Percentiles rank a stretch among this genome's conserved stretches.
Conservation (phyloP, 2,888 invertebrate genomes). For the Pasiphila rectangulata region DNA sequence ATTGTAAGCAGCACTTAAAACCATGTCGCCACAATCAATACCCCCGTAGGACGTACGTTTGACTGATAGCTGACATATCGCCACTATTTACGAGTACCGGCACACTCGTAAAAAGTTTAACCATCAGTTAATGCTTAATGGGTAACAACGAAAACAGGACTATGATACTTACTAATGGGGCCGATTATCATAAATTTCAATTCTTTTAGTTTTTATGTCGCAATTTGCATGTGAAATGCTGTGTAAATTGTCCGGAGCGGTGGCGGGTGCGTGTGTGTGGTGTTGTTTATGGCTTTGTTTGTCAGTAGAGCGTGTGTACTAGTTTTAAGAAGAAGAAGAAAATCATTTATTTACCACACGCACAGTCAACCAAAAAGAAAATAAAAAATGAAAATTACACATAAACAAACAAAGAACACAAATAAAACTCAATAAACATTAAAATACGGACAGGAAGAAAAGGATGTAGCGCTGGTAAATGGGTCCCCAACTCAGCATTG, state of each 20-base stretch:
- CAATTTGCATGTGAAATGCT: conserved; percentile 37
- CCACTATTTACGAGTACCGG: too few species aligned
- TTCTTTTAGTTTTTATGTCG: conserved; percentile 31
- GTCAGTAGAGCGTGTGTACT: too few species aligned
- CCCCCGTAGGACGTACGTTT: conserved; percentile 6
- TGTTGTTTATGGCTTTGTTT: not conserved
- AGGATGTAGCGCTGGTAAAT: too few species aligned
- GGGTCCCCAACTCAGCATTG: too few species aligned
- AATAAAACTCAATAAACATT: too few species aligned
- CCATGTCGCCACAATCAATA: conserved; percentile 21
- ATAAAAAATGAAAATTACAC: too few species aligned
- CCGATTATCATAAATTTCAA: conserved; percentile 41
- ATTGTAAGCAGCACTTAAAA: conserved; percentile 29
- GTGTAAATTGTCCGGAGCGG: conserved; percentile 26
- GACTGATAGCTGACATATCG: conserved; percentile 22
- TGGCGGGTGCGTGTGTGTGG: conserved; percentile 23
- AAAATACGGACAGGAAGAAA: too few species aligned
- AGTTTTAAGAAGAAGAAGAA: too few species aligned
- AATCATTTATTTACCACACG: too few species aligned
- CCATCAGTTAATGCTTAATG: conserved; percentile 4
- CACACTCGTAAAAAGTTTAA: too few species aligned
- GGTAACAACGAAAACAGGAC: conserved; percentile 4
- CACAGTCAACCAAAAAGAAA: too few species aligned
- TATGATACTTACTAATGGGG: conserved; percentile 34
- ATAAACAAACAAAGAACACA: too few species aligned